Percentiles rank a stretch among this genome's conserved stretches.
Conservation (phyloP, 2,113 vertebrate species). For the Equus quagga region DNA sequence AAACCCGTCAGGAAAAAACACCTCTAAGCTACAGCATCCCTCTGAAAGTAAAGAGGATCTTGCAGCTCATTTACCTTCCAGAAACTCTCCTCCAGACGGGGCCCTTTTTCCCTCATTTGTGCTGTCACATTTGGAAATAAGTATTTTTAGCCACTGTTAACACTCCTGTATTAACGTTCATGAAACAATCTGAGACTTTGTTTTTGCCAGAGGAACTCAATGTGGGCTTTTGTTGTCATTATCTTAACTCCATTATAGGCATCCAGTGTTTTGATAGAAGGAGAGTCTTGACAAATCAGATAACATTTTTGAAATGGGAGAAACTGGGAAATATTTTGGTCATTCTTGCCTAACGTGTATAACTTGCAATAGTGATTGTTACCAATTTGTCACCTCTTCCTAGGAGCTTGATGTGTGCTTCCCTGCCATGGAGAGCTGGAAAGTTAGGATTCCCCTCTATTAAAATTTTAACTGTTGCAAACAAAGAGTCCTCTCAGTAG, state of each 20-base stretch:
- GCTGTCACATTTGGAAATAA: slow-evolving; percentile 14
- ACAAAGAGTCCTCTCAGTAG: neutral
- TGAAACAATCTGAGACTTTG: neutral
- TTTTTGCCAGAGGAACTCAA: neutral
- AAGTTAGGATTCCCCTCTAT: neutral
- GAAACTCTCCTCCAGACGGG: neutral
- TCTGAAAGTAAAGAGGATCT: neutral
- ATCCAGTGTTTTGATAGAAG: slow-evolving; percentile 18
- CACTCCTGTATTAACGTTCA: neutral
- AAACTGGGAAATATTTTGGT: slow-evolving; percentile 21
- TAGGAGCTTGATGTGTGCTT: neutral
- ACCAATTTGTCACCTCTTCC: neutral
- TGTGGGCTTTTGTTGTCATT: slow-evolving; percentile 36
- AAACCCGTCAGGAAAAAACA: neutral
- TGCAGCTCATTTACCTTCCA: neutral
- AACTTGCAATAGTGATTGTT: slow-evolving; percentile 6
- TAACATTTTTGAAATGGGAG: slow-evolving; percentile 43
- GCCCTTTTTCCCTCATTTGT: neutral
- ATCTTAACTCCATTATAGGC: neutral
- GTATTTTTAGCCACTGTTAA: slow-evolving; percentile 27
- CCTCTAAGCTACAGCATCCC: neutral
- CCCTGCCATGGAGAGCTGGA: neutral
- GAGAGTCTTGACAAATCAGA: slow-evolving; percentile 36
- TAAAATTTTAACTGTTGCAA: neutral
- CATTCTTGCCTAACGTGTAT: neutral